Conservation (phyloP, 2,888 invertebrate species). For the Oscheius sp. region DNA sequence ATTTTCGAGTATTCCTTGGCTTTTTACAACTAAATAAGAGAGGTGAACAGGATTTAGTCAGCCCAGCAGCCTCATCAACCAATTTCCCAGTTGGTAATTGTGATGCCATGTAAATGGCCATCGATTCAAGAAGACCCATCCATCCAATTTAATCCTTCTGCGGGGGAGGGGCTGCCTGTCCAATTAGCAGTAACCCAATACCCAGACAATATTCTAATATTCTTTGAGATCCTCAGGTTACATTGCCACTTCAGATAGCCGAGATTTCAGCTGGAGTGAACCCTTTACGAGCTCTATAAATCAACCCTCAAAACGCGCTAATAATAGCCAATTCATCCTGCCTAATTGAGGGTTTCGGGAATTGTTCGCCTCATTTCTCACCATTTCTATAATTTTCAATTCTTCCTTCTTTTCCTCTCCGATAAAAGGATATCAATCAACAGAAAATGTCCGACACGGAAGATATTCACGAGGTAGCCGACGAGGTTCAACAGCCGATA, state of each 20-base stretch:
- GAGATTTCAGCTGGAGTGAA: too few relatives aligned
- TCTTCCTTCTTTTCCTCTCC: background rate
- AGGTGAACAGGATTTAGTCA: background rate
- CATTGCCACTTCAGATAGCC: conserved; percentile 2
- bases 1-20: background rate
- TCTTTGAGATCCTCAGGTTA: too few relatives aligned
- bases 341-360: too few relatives aligned
- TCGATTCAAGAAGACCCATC: conserved; percentile 4
- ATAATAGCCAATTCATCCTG: background rate
- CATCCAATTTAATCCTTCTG: background rate
- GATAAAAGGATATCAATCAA: background rate
- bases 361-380: too few relatives aligned
- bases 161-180: background rate
- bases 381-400: background rate
- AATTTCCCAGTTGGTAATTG: conserved; percentile 17
- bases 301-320: background rate
- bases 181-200: conserved; percentile 6
- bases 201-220: background rate
- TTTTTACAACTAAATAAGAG: background rate
- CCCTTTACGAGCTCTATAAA: background rate
- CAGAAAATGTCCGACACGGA: conserved; percentile 8
- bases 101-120: conserved; percentile 23
- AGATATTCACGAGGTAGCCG: background rate
- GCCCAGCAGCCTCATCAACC: background rate
- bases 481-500: conserved; percentile 6